These are phyloP conservation scores for Ceratosolen solmsi DNA, from an alignment of 1,140 invertebrate species.

Conservation along the genomic window DNA sequence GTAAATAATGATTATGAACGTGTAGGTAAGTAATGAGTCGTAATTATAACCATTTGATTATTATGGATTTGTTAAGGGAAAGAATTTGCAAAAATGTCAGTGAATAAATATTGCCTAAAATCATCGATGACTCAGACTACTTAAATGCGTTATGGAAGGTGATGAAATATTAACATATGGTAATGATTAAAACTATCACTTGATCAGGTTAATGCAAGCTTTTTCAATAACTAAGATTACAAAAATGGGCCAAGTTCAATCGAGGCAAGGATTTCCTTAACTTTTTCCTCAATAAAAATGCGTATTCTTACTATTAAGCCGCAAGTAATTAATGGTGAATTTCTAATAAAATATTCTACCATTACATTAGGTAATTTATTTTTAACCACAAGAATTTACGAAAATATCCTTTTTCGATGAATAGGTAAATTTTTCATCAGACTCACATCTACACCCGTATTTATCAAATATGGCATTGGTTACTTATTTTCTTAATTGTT, in stretches of 20 bases:
- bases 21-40: too few relatives aligned
- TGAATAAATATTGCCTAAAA: neutral
- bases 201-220: neutral
- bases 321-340: neutral
- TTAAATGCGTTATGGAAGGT: neutral
- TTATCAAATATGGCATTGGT: too few relatives aligned
- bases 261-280: neutral
- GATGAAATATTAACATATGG: neutral
- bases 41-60: neutral
- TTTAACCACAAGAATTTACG: too few relatives aligned
- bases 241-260: conserved; percentile 4
- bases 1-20: too few relatives aligned
- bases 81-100: neutral
- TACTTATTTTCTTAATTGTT: too few relatives aligned
- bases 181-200: neutral
- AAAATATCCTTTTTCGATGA: too few relatives aligned
- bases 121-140: neutral
- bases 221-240: neutral
- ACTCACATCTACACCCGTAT: too few relatives aligned
- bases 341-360: neutral
- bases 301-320: neutral
- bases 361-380: neutral
- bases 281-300: neutral
- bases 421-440: too few relatives aligned
- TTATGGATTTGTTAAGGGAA: neutral